phyloP scores from a whole-genome alignment of 2,113 vertebrate species.

The Otolemur garnettii region DNA sequence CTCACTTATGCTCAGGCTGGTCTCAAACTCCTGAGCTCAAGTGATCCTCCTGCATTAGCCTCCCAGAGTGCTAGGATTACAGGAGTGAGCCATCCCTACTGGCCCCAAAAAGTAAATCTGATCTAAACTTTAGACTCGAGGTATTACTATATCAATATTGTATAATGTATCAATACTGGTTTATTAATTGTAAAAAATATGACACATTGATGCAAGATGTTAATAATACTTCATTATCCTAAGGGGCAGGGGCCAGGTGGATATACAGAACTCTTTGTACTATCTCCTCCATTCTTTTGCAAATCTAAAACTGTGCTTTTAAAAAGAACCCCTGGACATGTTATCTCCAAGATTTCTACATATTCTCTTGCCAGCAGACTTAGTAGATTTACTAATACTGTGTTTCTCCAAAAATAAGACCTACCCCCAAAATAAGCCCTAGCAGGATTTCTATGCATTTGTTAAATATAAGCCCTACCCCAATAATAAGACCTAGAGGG shows the following conservation, averaged over 20 bases:
- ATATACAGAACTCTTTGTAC: not conserved
- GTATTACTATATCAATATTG: not conserved
- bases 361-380: not conserved
- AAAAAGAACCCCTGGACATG: not conserved
- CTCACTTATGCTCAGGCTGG: too few relatives aligned
- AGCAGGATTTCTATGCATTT: too few relatives aligned
- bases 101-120: not conserved
- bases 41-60: too few relatives aligned
- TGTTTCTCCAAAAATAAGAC: too few relatives aligned
- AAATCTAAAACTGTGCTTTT: not conserved
- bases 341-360: not conserved
- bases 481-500: too few relatives aligned
- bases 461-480: too few relatives aligned
- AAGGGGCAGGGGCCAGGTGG: accelerated
- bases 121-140: not conserved
- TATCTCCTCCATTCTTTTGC: not conserved
- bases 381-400: not conserved
- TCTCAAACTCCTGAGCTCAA: too few relatives aligned
- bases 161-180: not conserved
- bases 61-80: too few relatives aligned
- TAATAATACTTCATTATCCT: not conserved
- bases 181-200: not conserved
- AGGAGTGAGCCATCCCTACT: too few relatives aligned
- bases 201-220: not conserved
- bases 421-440: too few relatives aligned